Evolutionary conservation across 1,140 invertebrate genomes (phyloP).

Genomic region (Microplitis mediator): DNA sequence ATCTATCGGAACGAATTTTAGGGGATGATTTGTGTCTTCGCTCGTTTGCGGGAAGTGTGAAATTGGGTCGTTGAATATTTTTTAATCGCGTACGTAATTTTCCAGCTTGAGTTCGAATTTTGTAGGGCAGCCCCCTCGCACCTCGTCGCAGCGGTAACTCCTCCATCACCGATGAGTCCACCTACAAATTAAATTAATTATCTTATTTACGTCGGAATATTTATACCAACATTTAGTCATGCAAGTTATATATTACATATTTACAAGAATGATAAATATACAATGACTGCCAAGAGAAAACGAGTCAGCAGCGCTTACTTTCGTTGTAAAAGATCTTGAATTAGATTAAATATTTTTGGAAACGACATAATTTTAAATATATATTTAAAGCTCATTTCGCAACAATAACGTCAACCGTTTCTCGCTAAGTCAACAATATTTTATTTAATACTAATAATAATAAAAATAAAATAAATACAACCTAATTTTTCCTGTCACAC

Average conservation of each 20-base stretch:
- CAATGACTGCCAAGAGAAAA: neutral
- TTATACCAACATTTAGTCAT: neutral
- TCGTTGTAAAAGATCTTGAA: neutral
- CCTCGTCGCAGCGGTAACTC: conserved; percentile 67
- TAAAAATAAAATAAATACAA: neutral
- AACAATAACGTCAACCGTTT: conserved; percentile 6
- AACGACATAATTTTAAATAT: conserved; percentile 22
- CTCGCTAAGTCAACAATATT: neutral
- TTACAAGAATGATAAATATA: neutral
- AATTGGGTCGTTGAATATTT: conserved; percentile 53
- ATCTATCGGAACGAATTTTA: conserved; percentile 28
- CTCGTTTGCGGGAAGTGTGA: conserved; percentile 38
- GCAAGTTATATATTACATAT: too few relatives aligned
- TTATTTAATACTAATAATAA: neutral
- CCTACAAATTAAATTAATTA: conserved; percentile 40
- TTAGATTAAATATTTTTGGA: conserved; percentile 26
- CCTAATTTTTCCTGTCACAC: too few relatives aligned
- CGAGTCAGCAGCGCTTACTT: neutral
- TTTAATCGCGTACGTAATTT: conserved; percentile 53
- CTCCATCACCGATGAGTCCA: conserved; percentile 69
- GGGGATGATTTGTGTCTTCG: conserved; percentile 41
- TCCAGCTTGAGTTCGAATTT: conserved; percentile 54
- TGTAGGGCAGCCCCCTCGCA: conserved; percentile 49
- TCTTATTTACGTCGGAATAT: neutral
- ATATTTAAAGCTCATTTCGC: conserved; percentile 10